Conservation (phyloP, 1,140 invertebrate genomes). For the Eumaeus atala region DNA sequence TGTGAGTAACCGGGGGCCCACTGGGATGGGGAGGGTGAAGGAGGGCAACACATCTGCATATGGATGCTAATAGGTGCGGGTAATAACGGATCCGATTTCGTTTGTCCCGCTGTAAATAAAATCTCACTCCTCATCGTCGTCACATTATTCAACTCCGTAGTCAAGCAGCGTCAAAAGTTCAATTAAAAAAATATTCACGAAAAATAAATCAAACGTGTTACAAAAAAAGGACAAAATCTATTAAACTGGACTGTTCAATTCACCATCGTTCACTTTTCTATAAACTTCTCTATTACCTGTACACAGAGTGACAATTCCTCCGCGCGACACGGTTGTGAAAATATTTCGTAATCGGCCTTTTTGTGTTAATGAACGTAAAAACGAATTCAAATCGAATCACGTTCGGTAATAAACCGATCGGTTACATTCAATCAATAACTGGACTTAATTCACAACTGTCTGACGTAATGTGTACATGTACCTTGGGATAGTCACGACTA, state of each 20-base stretch:
- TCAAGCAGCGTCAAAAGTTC: too few species aligned
- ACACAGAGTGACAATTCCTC: background rate
- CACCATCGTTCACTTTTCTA: background rate
- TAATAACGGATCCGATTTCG: too few species aligned
- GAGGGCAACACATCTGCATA: too few species aligned
- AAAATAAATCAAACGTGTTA: background rate
- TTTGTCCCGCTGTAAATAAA: too few species aligned
- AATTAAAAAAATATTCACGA: too few species aligned
- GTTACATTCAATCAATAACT: slow-evolving; percentile 7
- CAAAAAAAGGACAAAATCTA: slow-evolving; percentile 9
- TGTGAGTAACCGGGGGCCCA: too few species aligned
- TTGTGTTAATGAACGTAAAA: slow-evolving; percentile 10
- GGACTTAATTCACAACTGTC: background rate
- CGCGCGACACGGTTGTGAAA: background rate
- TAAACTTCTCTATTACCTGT: background rate
- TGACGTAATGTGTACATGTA: background rate
- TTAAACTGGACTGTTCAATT: slow-evolving; percentile 5
- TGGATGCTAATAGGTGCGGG: too few species aligned
- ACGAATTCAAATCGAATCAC: slow-evolving; percentile 5
- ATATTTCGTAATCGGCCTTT: slow-evolving; percentile 2
- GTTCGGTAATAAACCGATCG: slow-evolving; percentile 8
- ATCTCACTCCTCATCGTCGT: too few species aligned
- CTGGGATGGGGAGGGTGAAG: too few species aligned
- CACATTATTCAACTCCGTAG: too few species aligned
- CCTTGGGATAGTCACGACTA: too few species aligned